Base-by-base conservation (phyloP, 2,888 invertebrate species). In the Acronicta aceris region DNA sequence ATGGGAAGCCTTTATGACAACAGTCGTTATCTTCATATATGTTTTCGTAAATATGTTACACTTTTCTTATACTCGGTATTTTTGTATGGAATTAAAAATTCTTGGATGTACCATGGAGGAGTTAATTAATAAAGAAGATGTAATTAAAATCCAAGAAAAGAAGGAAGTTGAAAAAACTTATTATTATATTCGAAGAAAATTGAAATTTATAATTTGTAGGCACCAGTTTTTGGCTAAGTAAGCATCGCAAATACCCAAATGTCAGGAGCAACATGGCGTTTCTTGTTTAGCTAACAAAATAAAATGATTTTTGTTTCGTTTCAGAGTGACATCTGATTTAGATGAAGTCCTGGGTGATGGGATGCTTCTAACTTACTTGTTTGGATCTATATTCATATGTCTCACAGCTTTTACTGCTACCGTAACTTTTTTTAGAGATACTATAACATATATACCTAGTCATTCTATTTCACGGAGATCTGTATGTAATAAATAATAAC, bases 341-440 rank as follows among this genome's bases (percentile, higher is more conserved):
- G 84, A 92, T 48, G 61, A 55, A 8, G 81, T 91, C 40, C 71
- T 92, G 48, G 92, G 92, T 36, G 86, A 88, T 43, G 86, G 83
- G 27, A 90, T 92, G 87, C 74, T 92, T 47, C 61, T 92, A 2
- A 89, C 87, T 45, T 93, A 91, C 61, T 75, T 84, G 10, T 88
- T 91, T 64, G 92, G 92, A 60, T 87, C 92, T 0, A 81, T 91
- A 27, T 90, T 93, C 53, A 89, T 94, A 72, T 91, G 93, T 52
- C 84, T 93, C 1, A 93, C 93, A 36, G 89, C 89, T 60, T 93
- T 91, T 68, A 90, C 92, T 25, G 88, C 88, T 45, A 89, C 89
- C 63, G 94, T 93, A 81, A 79, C 70, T 64, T 0, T 25, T 17
- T 47, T 40, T 12, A 33, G 5, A 33, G 33, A 33, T 33, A 12